Evolutionary conservation across 2,797 vertebrate species (phyloP), one percentile per base, ranked within the genome.

Genomic region (Cossypha dichroa): DNA sequence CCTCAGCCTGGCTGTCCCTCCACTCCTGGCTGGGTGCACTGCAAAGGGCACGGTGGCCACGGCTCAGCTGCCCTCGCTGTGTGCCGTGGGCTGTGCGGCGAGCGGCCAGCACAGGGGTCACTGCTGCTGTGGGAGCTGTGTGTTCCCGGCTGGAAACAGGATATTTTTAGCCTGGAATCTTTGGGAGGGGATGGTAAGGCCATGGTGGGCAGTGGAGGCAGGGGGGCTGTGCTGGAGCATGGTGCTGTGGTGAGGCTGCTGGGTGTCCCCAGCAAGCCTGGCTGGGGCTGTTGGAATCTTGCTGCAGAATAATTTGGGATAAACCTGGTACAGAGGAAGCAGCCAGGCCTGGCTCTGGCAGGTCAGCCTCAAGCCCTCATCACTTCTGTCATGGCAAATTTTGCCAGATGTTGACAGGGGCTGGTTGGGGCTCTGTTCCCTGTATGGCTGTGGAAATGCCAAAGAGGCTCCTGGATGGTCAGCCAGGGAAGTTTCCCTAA

Each of bases 141-240:
- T 78, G 38, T 43, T 49, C 46, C 31, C 1, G 5, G 15, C 21
- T 1, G 31, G 22, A 70, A 67, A 48, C 72, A 46, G 10, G 5
- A 6, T 92, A 69, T 93, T 94, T 94, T 91, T 85, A 92, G 59
- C 85, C 51, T 48, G 60, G 83, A 74, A 70, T 94, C 75, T 51
- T 41, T 14, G 4, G 3, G 72, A 85, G n/a, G 15, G 45, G 91
- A 34, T 0, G 3, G 51, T 0, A 10, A 51, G 33, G 58, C 40
- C 3, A 3, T 34, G 31, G 34, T 0, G 1, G 67, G 70, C 34
- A 17, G 67, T 25, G 16, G 58, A 51, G 36, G 38, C 2, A 10
- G n/a, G 21, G 40, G 23, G 43, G 33, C 81, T 72, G 10, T 51
- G 64, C 55, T 5, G 1, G 22, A 7, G 45, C 0, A 0, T 0